phyloP scores from a whole-genome alignment of 2,888 invertebrate genomes.

The Temnothorax rugatulus region DNA sequence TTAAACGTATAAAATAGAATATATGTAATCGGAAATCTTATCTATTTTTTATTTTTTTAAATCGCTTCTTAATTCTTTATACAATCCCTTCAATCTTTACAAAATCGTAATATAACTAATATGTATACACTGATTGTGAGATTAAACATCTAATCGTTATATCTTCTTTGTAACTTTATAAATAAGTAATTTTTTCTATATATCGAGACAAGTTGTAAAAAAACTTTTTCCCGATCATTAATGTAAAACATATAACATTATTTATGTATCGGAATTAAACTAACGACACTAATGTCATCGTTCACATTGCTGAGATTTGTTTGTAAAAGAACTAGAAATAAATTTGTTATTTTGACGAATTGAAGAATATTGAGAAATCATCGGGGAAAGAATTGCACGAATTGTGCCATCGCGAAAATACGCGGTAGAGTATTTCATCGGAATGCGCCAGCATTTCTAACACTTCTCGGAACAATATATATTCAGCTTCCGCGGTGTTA shows the following conservation, averaged over 20 bases:
- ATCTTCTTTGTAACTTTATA: background rate
- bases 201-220: background rate
- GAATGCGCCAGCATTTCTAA: background rate
- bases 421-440: background rate
- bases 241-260: background rate
- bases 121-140: background rate
- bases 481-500: background rate
- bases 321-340: background rate
- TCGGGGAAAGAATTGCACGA: too few relatives aligned
- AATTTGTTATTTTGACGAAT: background rate
- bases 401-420: too few relatives aligned
- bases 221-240: background rate
- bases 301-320: background rate
- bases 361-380: background rate
- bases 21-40: background rate
- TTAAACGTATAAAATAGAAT: background rate
- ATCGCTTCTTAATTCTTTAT: background rate
- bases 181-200: background rate
- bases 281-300: too few relatives aligned
- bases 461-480: conserved; percentile 9
- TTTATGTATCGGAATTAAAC: too few relatives aligned
- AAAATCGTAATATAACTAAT: background rate
- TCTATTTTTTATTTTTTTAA: background rate
- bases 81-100: background rate
- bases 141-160: background rate